Base-by-base conservation (phyloP, 2,888 invertebrate species). In the Cyaniris semiargus region DNA sequence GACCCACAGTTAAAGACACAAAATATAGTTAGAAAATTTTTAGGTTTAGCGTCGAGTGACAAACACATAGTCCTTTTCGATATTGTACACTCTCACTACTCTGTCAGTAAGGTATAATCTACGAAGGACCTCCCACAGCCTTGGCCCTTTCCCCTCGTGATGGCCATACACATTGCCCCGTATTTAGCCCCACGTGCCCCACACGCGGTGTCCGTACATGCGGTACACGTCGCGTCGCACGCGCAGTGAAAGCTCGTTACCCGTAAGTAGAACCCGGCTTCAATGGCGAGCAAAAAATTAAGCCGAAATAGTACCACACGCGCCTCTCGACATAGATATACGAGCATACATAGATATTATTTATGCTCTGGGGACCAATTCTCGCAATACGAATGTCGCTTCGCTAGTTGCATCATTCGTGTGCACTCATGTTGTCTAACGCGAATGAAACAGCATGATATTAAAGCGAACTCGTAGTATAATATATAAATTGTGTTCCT, bases 211-310 rank as follows among this genome's bases (percentile, higher is more conserved):
- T 23, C 60, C 60, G n/a, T n/a, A n/a, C n/a, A n/a, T n/a, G n/a
- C n/a, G n/a, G n/a, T 23, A 23, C 23, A 60, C 60, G 60, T 13
- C n/a, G 60, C 60, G 34, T 13, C n/a, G 60, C 60, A n/a, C 18
- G n/a, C 8, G 34, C 34, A 34, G 70, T 70, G 70, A 70, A 70
- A 70, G 70, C 70, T 70, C 70, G 60, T 23, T 60, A 60, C 60
- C 60, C 8, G 60, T 60, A 60, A 60, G 70, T 70, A 34, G 34
- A 34, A 34, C 70, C 27, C 8, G 34, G n/a, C 31, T 34, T 70
- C 70, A 70, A 70, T 70, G 34, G 34, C 70, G 34, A 21, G 70
- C 34, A 70, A 70, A 70, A 34, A 70, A 70, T 23, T n/a, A 34
- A 34, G 18, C 70, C 70, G n/a, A 70, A 34, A 70, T 70, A 34